Conservation (phyloP, 2,888 invertebrate species). For the Tricholauxania praeusta region DNA sequence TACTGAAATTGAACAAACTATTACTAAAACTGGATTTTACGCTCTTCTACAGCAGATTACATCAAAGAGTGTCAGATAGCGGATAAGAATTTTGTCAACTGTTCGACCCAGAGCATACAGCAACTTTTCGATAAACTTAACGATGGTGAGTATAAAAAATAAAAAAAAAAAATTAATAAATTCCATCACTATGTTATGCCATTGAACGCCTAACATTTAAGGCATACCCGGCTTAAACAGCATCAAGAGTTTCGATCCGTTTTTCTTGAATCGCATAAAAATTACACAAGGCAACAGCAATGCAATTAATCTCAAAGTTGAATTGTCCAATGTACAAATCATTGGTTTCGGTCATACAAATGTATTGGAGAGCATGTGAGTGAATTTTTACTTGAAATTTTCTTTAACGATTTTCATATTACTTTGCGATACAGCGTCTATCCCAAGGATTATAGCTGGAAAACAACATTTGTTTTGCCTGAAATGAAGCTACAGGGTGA, state of each 20-base stretch:
- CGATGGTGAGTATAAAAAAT: constrained; percentile 69
- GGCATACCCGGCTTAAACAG: constrained; percentile 67
- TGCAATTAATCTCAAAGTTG: constrained; percentile 80
- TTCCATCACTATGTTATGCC: neutral
- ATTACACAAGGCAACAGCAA: constrained; percentile 79
- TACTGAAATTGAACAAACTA: constrained; percentile 1
- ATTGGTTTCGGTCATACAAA: constrained; percentile 77
- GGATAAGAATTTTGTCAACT: constrained; percentile 75
- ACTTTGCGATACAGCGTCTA: constrained; percentile 70
- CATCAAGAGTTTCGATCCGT: constrained; percentile 76
- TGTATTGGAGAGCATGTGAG: constrained; percentile 74
- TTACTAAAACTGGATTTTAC: constrained; percentile 46
- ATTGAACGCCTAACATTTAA: constrained; percentile 39
- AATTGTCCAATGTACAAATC: constrained; percentile 76
- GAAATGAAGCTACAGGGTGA: constrained; percentile 77
- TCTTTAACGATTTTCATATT: too few relatives aligned
- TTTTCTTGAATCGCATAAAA: constrained; percentile 76
- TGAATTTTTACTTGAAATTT: neutral
- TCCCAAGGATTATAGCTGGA: constrained; percentile 77
- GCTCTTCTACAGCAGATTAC: constrained; percentile 73
- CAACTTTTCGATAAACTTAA: constrained; percentile 75
- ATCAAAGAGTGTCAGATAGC: constrained; percentile 76
- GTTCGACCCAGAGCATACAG: constrained; percentile 77
- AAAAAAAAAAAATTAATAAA: neutral
- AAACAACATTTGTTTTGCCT: constrained; percentile 76